Base-by-base conservation (phyloP, 2,888 invertebrate genomes). In the Eupelmus urozonus region DNA sequence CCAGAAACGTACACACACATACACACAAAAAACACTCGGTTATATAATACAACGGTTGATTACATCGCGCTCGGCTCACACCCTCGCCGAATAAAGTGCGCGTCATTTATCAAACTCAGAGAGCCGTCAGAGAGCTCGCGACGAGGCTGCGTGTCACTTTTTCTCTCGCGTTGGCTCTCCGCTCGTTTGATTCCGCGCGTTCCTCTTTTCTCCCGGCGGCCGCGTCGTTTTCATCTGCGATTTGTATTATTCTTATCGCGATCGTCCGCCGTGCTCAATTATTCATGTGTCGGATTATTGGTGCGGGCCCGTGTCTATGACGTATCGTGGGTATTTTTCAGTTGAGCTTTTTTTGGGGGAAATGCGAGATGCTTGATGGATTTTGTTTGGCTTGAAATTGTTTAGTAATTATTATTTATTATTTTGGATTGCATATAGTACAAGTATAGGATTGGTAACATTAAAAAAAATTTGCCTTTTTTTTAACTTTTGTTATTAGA, bases 31-130 rank as follows among this genome's bases (percentile, higher is more conserved):
- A 85, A 85, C 87, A 86, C 86, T 84, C 84, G 84, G 85, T 86
- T 87, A 85, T 86, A 87, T 86, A 86, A 87, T 85, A 86, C 85
- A 86, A 86, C 85, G 87, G 83, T 86, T 87, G 87, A 88, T 87
- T 87, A 87, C 86, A 86, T 84, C 85, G 85, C 76, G 82, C 80
- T 82, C 75, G 80, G 75, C 83, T 84, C 86, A 82, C 87, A 85
- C 83, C 83, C 84, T 80, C 77, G 80, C 77, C 71, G 77, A 85
- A 85, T 85, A 84, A 85, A 86, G 83, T 82, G 76, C 81, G 82
- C 83, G 82, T 88, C 87, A 88, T 88, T 88, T 87, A 88, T 88
- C 88, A 88, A 87, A 85, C 85, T 83, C 82, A 82, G 55, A 82
- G 55, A 82, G 63, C 76, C 60, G 66, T 51, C 74, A 63, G 49